Percentiles rank a stretch among this genome's conserved stretches.
phyloP scores from a whole-genome alignment of 2,888 invertebrate species.

The Chalcosyrphus nemorum region DNA sequence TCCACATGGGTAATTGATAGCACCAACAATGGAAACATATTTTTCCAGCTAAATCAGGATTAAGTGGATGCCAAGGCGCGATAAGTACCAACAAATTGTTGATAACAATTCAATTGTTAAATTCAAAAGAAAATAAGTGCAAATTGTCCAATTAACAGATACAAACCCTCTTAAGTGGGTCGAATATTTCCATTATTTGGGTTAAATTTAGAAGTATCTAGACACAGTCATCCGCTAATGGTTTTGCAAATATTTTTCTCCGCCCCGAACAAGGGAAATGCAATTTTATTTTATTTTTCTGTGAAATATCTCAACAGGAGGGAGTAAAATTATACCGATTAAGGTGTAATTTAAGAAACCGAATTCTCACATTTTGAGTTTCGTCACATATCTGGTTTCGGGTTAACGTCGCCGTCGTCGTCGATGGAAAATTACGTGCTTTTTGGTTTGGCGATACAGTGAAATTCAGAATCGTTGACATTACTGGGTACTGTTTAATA shows the following conservation, averaged over 20 bases:
- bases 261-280: no score
- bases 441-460: neutral
- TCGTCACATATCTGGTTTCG: conserved; percentile 24
- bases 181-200: neutral
- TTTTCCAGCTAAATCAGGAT: conserved; percentile 25
- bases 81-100: neutral
- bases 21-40: conserved; percentile 5
- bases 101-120: conserved; percentile 17
- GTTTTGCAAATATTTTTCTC: conserved; percentile 14
- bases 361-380: conserved; percentile 35
- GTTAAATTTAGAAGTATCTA: neutral
- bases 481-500: neutral
- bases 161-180: neutral
- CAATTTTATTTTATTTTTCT: neutral
- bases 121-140: neutral
- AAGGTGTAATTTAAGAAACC: conserved; percentile 50
- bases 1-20: neutral
- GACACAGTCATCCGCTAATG: conserved; percentile 7
- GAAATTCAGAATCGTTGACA: neutral
- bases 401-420: conserved; percentile 4
- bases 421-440: conserved; percentile 5
- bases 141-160: conserved; percentile 42
- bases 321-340: conserved; percentile 46
- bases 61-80: neutral
- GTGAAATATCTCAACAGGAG: conserved; percentile 6